Evolutionary conservation across 1,140 invertebrate genomes (phyloP).

Genomic region (Holcopasites calliopsidis): DNA sequence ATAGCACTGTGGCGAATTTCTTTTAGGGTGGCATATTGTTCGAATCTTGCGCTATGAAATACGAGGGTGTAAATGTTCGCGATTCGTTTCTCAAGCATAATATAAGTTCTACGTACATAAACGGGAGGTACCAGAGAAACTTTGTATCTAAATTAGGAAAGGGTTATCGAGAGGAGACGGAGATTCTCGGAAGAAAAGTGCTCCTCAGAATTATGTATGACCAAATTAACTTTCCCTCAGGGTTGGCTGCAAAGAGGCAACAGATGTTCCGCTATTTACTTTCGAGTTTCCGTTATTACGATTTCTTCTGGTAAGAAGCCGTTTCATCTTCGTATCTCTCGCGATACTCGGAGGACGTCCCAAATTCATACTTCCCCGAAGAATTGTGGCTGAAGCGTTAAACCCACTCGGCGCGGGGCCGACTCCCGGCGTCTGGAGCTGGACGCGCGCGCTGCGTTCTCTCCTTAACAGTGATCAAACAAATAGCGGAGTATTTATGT

Average conservation of each 20-base stretch:
- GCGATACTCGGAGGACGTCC: slow-evolving; percentile 48
- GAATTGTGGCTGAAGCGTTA: slow-evolving; percentile 37
- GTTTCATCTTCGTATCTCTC: slow-evolving; percentile 9
- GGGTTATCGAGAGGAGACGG: too few relatives aligned
- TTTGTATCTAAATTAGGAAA: too few relatives aligned
- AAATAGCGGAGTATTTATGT: slow-evolving; percentile 58
- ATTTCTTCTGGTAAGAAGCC: slow-evolving; percentile 9
- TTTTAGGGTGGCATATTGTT: background rate
- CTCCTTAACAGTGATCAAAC: slow-evolving; percentile 46
- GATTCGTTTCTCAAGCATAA: too few relatives aligned
- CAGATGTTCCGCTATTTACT: background rate
- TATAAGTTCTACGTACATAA: too few relatives aligned
- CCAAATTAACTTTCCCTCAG: background rate
- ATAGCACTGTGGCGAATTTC: background rate
- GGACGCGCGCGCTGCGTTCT: slow-evolving; percentile 35
- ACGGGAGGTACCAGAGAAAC: too few relatives aligned
- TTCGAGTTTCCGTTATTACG: background rate
- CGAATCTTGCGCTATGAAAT: too few relatives aligned
- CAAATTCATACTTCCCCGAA: slow-evolving; percentile 45
- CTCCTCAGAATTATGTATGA: too few relatives aligned
- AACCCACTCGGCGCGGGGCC: slow-evolving; percentile 7
- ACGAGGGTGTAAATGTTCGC: too few relatives aligned
- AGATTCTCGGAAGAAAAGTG: too few relatives aligned
- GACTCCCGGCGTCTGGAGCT: background rate
- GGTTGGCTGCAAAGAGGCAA: background rate